Percentiles rank a stretch among this genome's conserved stretches.
Conservation (phyloP, 1,140 invertebrate species). For the Lutraria rhynchaena region DNA sequence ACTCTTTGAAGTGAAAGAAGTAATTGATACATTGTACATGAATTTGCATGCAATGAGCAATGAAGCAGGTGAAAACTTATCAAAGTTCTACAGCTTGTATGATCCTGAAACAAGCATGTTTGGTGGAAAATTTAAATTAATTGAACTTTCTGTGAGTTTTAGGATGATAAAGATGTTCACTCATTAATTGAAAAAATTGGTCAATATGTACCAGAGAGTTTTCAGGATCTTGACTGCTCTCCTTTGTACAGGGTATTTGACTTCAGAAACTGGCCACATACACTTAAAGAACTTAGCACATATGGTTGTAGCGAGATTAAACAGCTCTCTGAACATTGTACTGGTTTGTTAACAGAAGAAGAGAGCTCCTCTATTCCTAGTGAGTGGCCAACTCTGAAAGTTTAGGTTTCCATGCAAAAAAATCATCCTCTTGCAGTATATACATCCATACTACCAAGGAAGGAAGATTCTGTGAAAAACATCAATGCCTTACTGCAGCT, state of each 20-base stretch:
- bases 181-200: constrained; percentile 4
- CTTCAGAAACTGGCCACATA: constrained; percentile 44
- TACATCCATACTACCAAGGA: constrained; percentile 3
- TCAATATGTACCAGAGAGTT: constrained; percentile 13
- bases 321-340: too few relatives aligned
- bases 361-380: not conserved
- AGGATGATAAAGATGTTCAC: constrained; percentile 42
- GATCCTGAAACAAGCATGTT: not conserved
- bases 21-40: constrained; percentile 28
- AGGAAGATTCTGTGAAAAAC: not conserved
- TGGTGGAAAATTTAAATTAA: constrained; percentile 1
- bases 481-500: too few relatives aligned
- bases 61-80: constrained; percentile 14
- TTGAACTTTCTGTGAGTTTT: not conserved
- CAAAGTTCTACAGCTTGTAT: constrained; percentile 27
- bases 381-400: constrained; percentile 28
- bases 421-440: constrained; percentile 14
- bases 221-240: not conserved
- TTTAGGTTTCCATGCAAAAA: constrained; percentile 24
- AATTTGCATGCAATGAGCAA: constrained; percentile 34
- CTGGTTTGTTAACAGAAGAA: not conserved
- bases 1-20: constrained; percentile 41
- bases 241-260: constrained; percentile 16
- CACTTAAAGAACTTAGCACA: constrained; percentile 6
- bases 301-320: constrained; percentile 9